phyloP scores from a whole-genome alignment of 2,113 vertebrate genomes.

The Uria lomvia region DNA sequence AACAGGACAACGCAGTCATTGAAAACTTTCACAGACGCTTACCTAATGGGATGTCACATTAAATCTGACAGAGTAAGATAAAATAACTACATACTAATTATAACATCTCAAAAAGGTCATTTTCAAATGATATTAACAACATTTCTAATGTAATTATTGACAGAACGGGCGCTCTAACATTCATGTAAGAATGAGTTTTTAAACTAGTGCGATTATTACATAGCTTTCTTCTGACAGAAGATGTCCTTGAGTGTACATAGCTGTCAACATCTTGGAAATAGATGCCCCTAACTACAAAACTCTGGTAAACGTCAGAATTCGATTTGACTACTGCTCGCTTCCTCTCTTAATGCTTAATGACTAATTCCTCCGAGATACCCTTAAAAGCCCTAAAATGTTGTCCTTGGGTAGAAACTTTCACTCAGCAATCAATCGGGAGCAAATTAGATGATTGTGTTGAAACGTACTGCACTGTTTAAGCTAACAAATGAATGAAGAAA shows the following conservation, averaged over 20 bases:
- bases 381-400: slow-evolving; percentile 70
- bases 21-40: slow-evolving; percentile 70
- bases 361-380: slow-evolving; percentile 68
- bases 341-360: slow-evolving; percentile 71
- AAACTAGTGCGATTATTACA: background rate
- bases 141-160: background rate
- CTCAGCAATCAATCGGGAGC: slow-evolving; percentile 70
- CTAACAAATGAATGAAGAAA: slow-evolving; percentile 75
- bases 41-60: slow-evolving; percentile 70
- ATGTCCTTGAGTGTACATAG: background rate
- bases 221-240: background rate
- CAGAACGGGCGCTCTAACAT: background rate
- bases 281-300: slow-evolving; percentile 62
- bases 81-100: slow-evolving; percentile 43
- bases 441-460: slow-evolving; percentile 70
- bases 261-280: slow-evolving; percentile 70
- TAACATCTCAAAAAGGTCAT: background rate
- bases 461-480: slow-evolving; percentile 65
- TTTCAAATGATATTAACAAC: slow-evolving; percentile 2
- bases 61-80: slow-evolving; percentile 60
- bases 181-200: background rate
- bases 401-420: slow-evolving; percentile 72
- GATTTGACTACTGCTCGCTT: slow-evolving; percentile 66
- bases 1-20: slow-evolving; percentile 70
- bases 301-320: slow-evolving; percentile 67